Conservation (phyloP, 1,140 invertebrate species). For the silkworm (Bombyx mori) region DNA sequence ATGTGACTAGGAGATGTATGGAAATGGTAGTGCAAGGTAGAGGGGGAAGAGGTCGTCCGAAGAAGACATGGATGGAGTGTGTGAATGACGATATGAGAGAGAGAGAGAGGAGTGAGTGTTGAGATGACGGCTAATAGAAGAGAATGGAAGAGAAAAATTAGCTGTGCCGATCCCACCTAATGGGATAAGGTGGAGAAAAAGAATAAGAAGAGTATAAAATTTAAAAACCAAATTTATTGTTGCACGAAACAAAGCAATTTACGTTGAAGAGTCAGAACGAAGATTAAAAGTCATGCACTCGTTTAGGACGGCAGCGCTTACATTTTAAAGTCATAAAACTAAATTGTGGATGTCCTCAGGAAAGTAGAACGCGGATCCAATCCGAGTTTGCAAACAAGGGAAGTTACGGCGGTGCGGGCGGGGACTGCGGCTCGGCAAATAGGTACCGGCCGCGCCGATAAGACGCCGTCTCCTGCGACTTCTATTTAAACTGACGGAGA, state of each 20-base stretch:
- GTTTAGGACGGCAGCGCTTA: slow-evolving; percentile 46
- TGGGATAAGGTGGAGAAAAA: too few species aligned
- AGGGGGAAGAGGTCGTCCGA: too few species aligned
- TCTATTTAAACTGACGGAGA: slow-evolving; percentile 62
- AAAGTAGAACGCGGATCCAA: slow-evolving; percentile 67
- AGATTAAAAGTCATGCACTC: slow-evolving; percentile 24
- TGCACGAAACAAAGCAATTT: slow-evolving; percentile 9
- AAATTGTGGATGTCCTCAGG: slow-evolving; percentile 58
- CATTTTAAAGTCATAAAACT: slow-evolving; percentile 67
- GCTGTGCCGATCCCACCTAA: too few species aligned
- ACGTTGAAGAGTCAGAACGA: slow-evolving; percentile 1
- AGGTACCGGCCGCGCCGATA: slow-evolving; percentile 55
- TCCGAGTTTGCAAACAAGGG: slow-evolving; percentile 69
- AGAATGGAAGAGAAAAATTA: too few species aligned
- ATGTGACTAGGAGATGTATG: too few species aligned
- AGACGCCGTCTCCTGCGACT: slow-evolving; percentile 58
- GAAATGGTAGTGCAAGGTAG: too few species aligned
- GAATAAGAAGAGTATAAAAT: not conserved
- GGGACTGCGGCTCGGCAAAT: slow-evolving; percentile 55
- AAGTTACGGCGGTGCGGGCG: slow-evolving; percentile 49
- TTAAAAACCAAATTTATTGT: not conserved
- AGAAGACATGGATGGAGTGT: too few species aligned
- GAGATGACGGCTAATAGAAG: too few species aligned
- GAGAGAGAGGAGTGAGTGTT: too few species aligned
- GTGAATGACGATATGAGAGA: too few species aligned